Evolutionary conservation across 2,797 vertebrate genomes (phyloP).

Genomic region (Sebastiscus tertius): DNA sequence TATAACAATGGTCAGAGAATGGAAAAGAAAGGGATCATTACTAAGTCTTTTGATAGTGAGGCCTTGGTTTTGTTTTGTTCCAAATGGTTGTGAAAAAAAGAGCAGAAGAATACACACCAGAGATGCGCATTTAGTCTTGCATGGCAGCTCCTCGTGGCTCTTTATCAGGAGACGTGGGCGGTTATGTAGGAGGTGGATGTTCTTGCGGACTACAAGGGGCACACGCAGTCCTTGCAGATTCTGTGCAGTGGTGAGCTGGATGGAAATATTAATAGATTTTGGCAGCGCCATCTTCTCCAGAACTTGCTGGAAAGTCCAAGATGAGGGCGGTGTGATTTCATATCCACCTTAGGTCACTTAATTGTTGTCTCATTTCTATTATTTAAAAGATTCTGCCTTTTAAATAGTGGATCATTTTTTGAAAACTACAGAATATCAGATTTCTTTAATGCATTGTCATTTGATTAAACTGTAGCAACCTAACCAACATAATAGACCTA

Average conservation of each 20-base stretch:
- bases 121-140: conserved; percentile 57
- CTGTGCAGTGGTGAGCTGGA: conserved; percentile 57
- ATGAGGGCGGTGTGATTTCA: conserved; percentile 20
- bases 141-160: conserved; percentile 63
- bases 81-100: conserved; percentile 2
- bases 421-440: not conserved
- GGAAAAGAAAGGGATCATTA: not conserved
- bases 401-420: not conserved
- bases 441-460: not conserved
- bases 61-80: conserved; percentile 21
- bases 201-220: conserved; percentile 74
- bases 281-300: conserved; percentile 58
- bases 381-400: not conserved
- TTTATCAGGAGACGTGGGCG: conserved; percentile 70
- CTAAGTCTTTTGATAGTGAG: conserved; percentile 13
- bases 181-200: conserved; percentile 77
- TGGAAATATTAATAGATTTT: conserved; percentile 77
- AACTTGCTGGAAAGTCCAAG: conserved; percentile 50
- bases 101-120: conserved; percentile 20
- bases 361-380: not conserved
- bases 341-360: conserved; percentile 9
- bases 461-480: not conserved
- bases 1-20: not conserved
- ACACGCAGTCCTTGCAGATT: conserved; percentile 73
- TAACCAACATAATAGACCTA: not conserved